Base-by-base conservation (phyloP, 2,797 vertebrate species). In the Holocentrus rufus region DNA sequence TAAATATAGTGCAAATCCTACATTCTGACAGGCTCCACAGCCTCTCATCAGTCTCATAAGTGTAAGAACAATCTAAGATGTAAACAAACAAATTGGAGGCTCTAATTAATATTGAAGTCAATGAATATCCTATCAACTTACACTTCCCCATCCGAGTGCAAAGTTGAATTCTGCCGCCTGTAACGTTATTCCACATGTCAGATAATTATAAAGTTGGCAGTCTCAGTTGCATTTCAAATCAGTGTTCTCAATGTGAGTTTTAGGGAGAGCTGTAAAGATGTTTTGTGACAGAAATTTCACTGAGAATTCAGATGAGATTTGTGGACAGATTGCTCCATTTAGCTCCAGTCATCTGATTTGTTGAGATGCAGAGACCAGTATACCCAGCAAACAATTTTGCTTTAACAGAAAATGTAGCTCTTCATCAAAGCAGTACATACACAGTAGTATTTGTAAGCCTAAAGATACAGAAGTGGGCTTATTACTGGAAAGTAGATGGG, bases 31-130 rank as follows among this genome's bases (percentile, higher is more conserved):
- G 71, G 65, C 52, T 70, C 57, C 13, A 13, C 23, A 1, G 54
- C 72, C 81, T 74, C n/a, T n/a, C n/a, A n/a, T n/a, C n/a, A n/a
- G 61, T 63, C 69, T 81, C 10, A 5, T 77, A 23, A 79, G 63
- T 77, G 55, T 46, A 59, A 74, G 65, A 58, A 57, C 46, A 60
- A 77, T 47, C 46, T 79, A 31, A 49, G 17, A 53, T 31, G 39
- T 10, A 42, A 54, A 81, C n/a, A 22, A 52, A 65, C 25, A 30
- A 69, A 27, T 18, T 25, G 68, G 58, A 47, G 27, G 46, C 62
- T 7, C 9, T 58, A 36, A 58, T 34, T 5, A 17, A 27, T n/a
- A 8, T 13, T 17, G n/a, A 7, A 54, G 52, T 22, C 39, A 54
- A 52, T 47, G 65, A 34, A 77, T 27, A 17, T 53, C 44, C 0